These are phyloP conservation scores for Leptocoma aspasia DNA, from an alignment of 2,113 vertebrate genomes.

Conservation along the genomic window DNA sequence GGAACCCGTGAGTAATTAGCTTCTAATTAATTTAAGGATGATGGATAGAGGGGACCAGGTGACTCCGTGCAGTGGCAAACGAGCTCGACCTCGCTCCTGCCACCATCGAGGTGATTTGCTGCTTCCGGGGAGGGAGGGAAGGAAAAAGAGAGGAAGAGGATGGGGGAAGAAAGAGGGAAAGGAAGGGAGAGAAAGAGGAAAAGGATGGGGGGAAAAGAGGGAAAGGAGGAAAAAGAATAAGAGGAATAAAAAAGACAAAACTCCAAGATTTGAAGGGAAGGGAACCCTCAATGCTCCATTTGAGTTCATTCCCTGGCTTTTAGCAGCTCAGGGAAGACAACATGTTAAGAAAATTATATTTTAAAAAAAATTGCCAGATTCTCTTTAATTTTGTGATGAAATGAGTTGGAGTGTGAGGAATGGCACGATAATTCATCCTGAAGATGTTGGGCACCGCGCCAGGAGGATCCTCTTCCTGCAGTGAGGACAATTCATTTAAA, in stretches of 20 bases:
- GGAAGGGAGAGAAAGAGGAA: not conserved
- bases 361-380: not conserved
- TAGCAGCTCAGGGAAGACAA: not conserved
- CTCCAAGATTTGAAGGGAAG: too few species aligned
- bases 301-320: not conserved
- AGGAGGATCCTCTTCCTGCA: conserved; percentile 18
- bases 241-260: too few species aligned
- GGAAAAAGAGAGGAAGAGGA: not conserved
- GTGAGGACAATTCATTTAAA: not conserved
- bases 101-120: conserved; percentile 40
- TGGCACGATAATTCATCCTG: not conserved
- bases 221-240: too few species aligned
- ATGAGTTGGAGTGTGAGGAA: conserved; percentile 19
- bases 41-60: conserved; percentile 52
- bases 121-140: not conserved
- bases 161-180: not conserved
- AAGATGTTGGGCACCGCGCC: not conserved
- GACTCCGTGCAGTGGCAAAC: not conserved
- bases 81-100: conserved; percentile 28
- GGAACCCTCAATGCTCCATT: rapidly evolving
- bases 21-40: conserved; percentile 72
- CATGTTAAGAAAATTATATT: not conserved
- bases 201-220: not conserved
- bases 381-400: conserved; percentile 17
- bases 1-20: conserved; percentile 70